phyloP scores from a whole-genome alignment of 37 sponge, comb jelly and placozoan species.

The Oscarella lobularis region DNA sequence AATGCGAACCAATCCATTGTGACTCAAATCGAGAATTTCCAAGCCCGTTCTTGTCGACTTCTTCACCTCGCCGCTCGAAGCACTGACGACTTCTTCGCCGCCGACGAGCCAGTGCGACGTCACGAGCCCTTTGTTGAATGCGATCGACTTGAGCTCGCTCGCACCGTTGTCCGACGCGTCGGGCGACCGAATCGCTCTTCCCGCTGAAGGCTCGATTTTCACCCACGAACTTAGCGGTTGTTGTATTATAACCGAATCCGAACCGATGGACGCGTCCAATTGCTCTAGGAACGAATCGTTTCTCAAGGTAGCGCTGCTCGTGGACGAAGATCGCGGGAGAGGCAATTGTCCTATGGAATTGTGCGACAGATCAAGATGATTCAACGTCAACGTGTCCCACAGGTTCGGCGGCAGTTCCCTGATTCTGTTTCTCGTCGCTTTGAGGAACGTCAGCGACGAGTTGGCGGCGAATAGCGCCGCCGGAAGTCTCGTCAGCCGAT shows the following conservation, averaged over 20 bases:
- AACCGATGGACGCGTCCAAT: background rate
- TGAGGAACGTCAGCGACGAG: background rate
- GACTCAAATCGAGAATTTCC: background rate
- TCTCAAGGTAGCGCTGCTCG: background rate
- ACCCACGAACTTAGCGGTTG: slow-evolving; percentile 2
- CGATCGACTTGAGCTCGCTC: background rate
- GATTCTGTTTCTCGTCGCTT: background rate
- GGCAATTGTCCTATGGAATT: background rate
- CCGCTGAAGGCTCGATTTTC: background rate
- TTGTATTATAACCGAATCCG: too few relatives aligned
- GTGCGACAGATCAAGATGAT: background rate
- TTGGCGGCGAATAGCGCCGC: background rate
- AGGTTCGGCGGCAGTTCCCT: background rate
- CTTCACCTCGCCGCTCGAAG: too few relatives aligned
- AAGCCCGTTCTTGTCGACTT: background rate
- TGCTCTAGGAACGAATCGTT: background rate
- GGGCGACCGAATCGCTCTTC: background rate
- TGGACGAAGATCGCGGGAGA: background rate
- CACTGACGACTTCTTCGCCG: background rate
- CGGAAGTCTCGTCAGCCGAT: background rate
- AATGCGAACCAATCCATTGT: background rate
- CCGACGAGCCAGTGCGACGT: background rate
- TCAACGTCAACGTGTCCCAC: background rate
- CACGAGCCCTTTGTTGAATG: background rate
- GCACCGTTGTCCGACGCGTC: background rate